Conservation (phyloP, 1,140 invertebrate species). For the Lucilia sericata region DNA sequence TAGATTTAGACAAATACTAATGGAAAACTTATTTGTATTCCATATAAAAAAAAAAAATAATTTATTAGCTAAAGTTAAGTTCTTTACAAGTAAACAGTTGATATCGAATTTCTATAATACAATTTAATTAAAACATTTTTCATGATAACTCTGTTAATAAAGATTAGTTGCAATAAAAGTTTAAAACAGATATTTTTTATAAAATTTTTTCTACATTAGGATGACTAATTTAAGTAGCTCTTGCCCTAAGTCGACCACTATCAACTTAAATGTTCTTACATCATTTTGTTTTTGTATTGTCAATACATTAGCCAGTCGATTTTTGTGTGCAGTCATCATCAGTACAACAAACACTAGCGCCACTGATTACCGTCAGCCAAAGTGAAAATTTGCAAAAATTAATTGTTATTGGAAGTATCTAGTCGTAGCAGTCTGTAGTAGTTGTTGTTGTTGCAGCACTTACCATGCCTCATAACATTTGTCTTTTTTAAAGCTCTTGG, state of each 20-base stretch:
- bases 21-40: too few species aligned
- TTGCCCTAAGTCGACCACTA: background rate
- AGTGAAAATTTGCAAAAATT: conserved; percentile 29
- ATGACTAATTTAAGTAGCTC: background rate
- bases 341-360: background rate
- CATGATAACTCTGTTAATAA: too few species aligned
- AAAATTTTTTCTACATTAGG: too few species aligned
- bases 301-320: background rate
- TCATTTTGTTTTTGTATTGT: background rate
- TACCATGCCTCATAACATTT: background rate
- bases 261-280: background rate
- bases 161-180: too few species aligned
- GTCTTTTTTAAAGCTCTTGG: background rate
- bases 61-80: too few species aligned
- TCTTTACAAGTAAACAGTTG: too few species aligned
- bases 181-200: too few species aligned
- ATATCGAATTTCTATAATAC: too few species aligned
- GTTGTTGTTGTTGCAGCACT: background rate
- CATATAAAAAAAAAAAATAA: too few species aligned
- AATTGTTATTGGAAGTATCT: conserved; percentile 5
- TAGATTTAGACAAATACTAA: background rate
- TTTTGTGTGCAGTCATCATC: background rate
- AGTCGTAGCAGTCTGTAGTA: background rate
- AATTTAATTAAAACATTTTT: too few species aligned
- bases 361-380: conserved; percentile 25